Percentiles rank a stretch among this genome's conserved stretches.
These are phyloP conservation scores for Dendrolimus houi DNA, from an alignment of 2,888 invertebrate genomes.

Conservation along the genomic window DNA sequence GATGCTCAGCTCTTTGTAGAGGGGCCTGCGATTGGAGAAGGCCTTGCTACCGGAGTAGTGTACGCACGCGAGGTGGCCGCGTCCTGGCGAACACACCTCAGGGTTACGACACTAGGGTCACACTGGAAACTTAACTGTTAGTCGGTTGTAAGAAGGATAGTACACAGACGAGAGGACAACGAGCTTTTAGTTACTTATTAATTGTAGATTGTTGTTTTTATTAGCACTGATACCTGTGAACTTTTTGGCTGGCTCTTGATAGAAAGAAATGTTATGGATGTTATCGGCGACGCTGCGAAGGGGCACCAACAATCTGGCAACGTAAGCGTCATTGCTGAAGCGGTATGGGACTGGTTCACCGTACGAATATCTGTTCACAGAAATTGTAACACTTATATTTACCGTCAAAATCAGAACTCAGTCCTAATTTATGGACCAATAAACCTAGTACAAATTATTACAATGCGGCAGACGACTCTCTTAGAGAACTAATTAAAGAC, in stretches of 20 bases:
- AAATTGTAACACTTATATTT: no score
- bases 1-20: constrained; percentile 84
- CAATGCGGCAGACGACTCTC: no score
- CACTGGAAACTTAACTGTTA: constrained; percentile 55
- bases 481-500: no score
- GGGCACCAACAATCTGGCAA: constrained; percentile 81
- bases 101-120: constrained; percentile 52
- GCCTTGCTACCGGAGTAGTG: constrained; percentile 89
- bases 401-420: no score
- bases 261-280: constrained; percentile 79
- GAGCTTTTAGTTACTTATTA: constrained; percentile 5
- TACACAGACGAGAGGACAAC: constrained; percentile 6
- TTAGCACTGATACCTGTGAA: constrained; percentile 77
- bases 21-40: constrained; percentile 84
- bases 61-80: constrained; percentile 89
- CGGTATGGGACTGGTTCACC: constrained; percentile 76
- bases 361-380: constrained; percentile 64
- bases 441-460: no score
- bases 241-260: constrained; percentile 81
- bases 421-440: no score
- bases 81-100: constrained; percentile 79
- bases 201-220: constrained; percentile 7
- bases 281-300: constrained; percentile 78
- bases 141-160: constrained; percentile 34
- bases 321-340: constrained; percentile 83